Evolutionary conservation across 2,797 vertebrate genomes (phyloP).

Genomic region (Rhinoraja longicauda): DNA sequence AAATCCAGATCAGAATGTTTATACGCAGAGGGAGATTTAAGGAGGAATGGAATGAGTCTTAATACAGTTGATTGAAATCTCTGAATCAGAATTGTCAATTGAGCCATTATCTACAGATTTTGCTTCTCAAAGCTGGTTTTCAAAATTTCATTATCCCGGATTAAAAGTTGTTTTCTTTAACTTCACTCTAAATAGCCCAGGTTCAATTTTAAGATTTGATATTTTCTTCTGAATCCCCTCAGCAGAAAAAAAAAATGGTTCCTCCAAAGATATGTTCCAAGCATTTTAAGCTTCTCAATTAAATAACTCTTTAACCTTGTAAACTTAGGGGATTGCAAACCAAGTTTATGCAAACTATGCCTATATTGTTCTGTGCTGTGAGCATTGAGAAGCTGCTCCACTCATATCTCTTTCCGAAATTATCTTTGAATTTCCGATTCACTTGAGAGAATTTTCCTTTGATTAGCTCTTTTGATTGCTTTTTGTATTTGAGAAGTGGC

Average conservation of each 20-base stretch:
- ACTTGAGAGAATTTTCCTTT: too few relatives aligned
- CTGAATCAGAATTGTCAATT: neutral
- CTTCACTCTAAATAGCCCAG: neutral
- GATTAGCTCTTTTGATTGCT: too few relatives aligned
- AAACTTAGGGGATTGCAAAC: neutral
- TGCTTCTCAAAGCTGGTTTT: neutral
- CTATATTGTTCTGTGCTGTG: neutral
- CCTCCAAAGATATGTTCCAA: neutral
- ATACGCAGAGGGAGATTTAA: too few relatives aligned
- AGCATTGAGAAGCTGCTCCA: too few relatives aligned
- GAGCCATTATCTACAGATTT: neutral
- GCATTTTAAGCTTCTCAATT: neutral
- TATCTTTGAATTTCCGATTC: too few relatives aligned
- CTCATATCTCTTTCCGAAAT: too few relatives aligned
- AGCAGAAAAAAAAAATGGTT: neutral
- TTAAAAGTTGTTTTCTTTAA: neutral
- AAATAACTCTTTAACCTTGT: neutral
- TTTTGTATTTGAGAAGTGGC: too few relatives aligned
- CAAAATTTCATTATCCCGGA: neutral
- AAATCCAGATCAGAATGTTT: too few relatives aligned
- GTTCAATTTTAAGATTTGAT: neutral
- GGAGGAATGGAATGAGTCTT: too few relatives aligned
- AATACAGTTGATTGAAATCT: neutral
- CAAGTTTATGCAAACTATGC: neutral
- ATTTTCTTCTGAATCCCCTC: neutral